Conservation (phyloP, 2,113 vertebrate species). For the Tupaia tana region DNA sequence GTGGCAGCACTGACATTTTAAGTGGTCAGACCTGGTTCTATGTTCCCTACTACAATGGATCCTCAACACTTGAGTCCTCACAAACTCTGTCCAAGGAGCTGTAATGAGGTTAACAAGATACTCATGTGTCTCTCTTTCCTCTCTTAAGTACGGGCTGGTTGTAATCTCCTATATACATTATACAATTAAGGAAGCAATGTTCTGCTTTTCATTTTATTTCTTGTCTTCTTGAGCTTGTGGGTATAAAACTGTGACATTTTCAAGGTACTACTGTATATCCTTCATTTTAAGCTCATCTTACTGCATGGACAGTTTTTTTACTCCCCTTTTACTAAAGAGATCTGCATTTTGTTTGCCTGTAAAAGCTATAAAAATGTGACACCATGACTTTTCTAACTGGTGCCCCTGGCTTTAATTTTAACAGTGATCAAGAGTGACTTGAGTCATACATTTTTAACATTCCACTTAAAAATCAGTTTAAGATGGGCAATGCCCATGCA, state of each 20-base stretch:
- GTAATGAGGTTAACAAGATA: constrained; percentile 64
- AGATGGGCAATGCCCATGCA: constrained; percentile 45
- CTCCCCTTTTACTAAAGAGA: background rate
- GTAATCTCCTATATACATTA: constrained; percentile 6
- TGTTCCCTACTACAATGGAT: background rate
- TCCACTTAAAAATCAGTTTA: constrained; percentile 69
- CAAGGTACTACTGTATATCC: background rate
- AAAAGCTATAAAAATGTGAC: constrained; percentile 49
- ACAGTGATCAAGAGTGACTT: constrained; percentile 58
- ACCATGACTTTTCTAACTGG: constrained; percentile 8
- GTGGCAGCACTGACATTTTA: constrained; percentile 34
- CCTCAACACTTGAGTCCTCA: background rate
- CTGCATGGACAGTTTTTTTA: background rate
- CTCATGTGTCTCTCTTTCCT: background rate
- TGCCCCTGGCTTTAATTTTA: constrained; percentile 49
- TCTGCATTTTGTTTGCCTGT: background rate
- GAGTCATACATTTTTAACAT: constrained; percentile 55
- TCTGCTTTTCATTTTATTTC: constrained; percentile 55
- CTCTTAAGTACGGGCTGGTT: background rate
- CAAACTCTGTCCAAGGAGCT: background rate
- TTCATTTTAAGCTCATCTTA: background rate
- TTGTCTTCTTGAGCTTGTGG: constrained; percentile 12
- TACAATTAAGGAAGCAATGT: constrained; percentile 49
- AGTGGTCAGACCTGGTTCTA: background rate
- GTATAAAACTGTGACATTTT: background rate